Evolutionary conservation across 2,888 invertebrate genomes (phyloP), one percentile per base, ranked within the genome.

Genomic region (Philereme transversata): DNA sequence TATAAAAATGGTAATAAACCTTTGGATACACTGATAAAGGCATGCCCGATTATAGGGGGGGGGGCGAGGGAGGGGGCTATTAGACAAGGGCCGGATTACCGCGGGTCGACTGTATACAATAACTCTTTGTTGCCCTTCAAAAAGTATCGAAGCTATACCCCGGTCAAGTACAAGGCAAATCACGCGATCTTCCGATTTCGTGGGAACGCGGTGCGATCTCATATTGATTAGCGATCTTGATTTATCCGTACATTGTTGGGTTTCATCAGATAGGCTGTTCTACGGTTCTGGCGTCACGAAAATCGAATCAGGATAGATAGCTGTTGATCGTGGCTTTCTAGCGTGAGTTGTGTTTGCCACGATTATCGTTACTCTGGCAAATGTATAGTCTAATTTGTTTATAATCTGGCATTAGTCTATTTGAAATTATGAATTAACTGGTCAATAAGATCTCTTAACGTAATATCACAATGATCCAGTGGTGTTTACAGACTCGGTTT

Each of bases 161-260:
- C 22, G 40, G 51, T 45, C 36, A 46, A 34, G 45, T 45, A 45
- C 78, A 80, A 76, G 71, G 73, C 79, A 74, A 77, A 76, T 76
- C 81, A 78, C 55, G 61, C 64, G 53, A 61, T 60, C 68, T 67
- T 57, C 60, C 77, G 75, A 74, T 79, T 84, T 84, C 87, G 87
- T 87, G 87, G 83, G 87, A 87, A 88, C 82, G 70, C 67, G 65
- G 67, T 62, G 58, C 68, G 83, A 84, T 81, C 81, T 78, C 73
- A 72, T 75, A 82, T 79, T 79, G 84, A 84, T 83, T 83, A 81
- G 75, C 67, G 69, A 72, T 71, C 72, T 76, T 80, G 84, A 83
- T 84, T 78, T 81, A 77, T 78, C 77, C 70, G 65, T 67, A 77
- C 79, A 78, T 78, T 82, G 78, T 78, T 74, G 67, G 69, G 72